Percentiles rank a stretch among this genome's conserved stretches.
phyloP scores from a whole-genome alignment of 2,797 vertebrate species.

The Tauraco hartlaubi region DNA sequence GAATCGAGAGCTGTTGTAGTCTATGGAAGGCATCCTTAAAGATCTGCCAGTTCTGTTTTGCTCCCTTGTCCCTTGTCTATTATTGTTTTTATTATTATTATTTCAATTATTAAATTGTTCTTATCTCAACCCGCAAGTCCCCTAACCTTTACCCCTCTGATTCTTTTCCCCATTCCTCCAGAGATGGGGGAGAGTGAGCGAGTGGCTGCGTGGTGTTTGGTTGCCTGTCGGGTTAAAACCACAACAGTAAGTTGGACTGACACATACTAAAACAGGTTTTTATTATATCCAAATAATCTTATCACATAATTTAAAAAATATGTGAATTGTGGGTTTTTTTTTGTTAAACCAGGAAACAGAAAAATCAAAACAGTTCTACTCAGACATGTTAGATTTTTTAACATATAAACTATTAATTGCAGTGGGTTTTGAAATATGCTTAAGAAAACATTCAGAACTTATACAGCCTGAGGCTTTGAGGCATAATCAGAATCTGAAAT shows the following conservation, averaged over 20 bases:
- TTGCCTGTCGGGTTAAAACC: too few species aligned
- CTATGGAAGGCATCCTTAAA: too few species aligned
- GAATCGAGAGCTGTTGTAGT: too few species aligned
- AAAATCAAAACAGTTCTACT: not conserved
- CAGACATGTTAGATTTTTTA: not conserved
- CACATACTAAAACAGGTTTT: not conserved
- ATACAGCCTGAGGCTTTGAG: not conserved
- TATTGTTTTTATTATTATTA: too few species aligned
- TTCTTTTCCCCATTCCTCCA: too few species aligned
- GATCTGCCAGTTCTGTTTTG: too few species aligned
- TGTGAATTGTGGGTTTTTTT: not conserved
- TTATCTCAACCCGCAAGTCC: too few species aligned
- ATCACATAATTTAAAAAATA: not conserved
- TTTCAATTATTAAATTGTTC: too few species aligned
- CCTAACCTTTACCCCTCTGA: too few species aligned
- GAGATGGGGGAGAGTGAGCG: too few species aligned
- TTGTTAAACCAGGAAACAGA: not conserved
- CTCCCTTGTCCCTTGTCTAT: too few species aligned
- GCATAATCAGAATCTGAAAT: not conserved
- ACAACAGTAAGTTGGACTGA: not conserved
- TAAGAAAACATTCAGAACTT: not conserved
- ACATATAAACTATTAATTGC: not conserved
- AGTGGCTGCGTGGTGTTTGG: too few species aligned
- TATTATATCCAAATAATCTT: not conserved
- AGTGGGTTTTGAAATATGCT: not conserved